Evolutionary conservation across 2,113 vertebrate species (phyloP), one percentile per base, ranked within the genome.

Genomic region (Archilochus colubris): DNA sequence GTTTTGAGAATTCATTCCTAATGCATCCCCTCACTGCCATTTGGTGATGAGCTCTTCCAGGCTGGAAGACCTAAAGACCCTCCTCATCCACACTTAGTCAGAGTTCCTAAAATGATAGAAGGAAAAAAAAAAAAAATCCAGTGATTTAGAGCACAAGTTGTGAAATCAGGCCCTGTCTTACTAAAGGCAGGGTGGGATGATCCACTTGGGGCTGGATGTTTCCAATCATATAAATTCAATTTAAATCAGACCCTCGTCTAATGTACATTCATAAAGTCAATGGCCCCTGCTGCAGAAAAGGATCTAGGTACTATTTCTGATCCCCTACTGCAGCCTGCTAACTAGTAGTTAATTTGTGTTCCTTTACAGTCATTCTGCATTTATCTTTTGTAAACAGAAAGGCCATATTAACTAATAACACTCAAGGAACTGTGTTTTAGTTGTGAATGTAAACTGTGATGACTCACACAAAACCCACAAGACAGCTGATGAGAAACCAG

Each of bases 391-490:
- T 88, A 70, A 94, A 75, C 27, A 86, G 57, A 75, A 55, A 59
- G 72, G 46, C 13, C 22, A 12, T 14, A 40, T 66, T 55, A 93
- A 55, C 51, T 84, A 81, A 69, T 17, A 46, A 63, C 83, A 89
- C 70, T 91, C 9, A 3, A 95, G 78, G 91, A 96, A 91, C 58
- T 25, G 53, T 67, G 55, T 66, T 94, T 84, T 82, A 83, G 66
- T 57, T 81, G 61, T 57, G 15, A 89, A 69, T 62, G 33, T 79
- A 43, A 94, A 88, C 77, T 33, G 79, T 62, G 77, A 46, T 57
- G 88, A 96, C 80, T 76, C 96, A 92, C 44, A 31, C 64, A 74
- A 80, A 91, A 89, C 62, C 90, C 93, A 62, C 73, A 61, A 76
- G 72, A 73, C 55, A 63, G 58, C 40, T 62, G 48, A 85, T 75